phyloP scores from a whole-genome alignment of 2,888 invertebrate genomes.

The Argyresthia goedartella region DNA sequence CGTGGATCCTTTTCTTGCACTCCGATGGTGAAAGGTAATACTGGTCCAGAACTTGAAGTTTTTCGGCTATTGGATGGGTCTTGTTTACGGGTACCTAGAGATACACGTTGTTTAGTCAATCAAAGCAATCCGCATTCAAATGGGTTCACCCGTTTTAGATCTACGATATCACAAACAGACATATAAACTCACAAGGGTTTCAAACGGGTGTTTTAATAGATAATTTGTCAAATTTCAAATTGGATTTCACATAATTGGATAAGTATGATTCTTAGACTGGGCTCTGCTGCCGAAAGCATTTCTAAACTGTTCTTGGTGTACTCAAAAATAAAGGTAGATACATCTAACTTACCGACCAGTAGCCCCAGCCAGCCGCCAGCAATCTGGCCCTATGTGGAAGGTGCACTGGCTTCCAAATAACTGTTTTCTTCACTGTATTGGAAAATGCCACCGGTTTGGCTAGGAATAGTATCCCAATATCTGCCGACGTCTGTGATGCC shows the following conservation, averaged over 20 bases:
- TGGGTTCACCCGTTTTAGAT: too few species aligned
- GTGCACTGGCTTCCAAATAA: not conserved
- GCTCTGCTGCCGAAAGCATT: too few species aligned
- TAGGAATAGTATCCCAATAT: not conserved
- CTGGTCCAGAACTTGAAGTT: not conserved
- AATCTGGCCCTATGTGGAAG: not conserved
- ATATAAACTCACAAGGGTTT: too few species aligned
- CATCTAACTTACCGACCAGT: not conserved
- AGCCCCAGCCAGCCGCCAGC: slow-evolving; percentile 1
- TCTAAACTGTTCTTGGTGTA: not conserved
- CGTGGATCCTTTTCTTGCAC: not conserved
- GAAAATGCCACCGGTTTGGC: slow-evolving; percentile 1
- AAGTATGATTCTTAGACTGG: too few species aligned
- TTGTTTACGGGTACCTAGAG: not conserved
- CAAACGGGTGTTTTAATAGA: too few species aligned
- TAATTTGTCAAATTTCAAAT: too few species aligned
- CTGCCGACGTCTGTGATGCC: not conserved
- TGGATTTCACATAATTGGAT: too few species aligned
- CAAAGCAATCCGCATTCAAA: too few species aligned
- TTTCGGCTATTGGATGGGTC: not conserved
- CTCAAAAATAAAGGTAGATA: not conserved
- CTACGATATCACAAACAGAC: too few species aligned
- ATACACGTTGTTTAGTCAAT: not conserved
- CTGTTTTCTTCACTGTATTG: not conserved
- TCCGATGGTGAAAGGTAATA: not conserved